Evolutionary conservation across 1,140 invertebrate genomes (phyloP), one percentile per base, ranked within the genome.

Genomic region (Drosophila rufa): DNA sequence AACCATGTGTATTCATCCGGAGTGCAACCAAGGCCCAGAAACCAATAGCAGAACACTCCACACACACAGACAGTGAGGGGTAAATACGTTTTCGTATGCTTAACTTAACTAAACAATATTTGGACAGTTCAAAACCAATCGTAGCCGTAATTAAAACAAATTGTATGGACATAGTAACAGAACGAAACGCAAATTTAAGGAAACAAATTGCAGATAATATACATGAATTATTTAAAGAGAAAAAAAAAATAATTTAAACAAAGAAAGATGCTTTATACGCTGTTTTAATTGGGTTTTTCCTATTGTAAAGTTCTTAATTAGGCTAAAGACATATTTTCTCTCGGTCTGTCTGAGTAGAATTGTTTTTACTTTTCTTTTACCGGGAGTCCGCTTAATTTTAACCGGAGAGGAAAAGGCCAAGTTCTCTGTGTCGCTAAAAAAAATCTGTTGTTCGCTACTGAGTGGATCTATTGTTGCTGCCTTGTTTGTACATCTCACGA

Each of bases 51-150:
- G 2, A 22, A 22, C 33, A 40, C 51, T 55, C 33, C 51, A 36
- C 19, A 19, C 33, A 36, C 33, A 36, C 33, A 36, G 1, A 11
- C 33, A 36, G 3, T 36, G 9, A 36, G 8, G 7, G 33, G 46
- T 51, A 5, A 43, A 14, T 30, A 42, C n/a, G 27, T 47, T 58
- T 51, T 69, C n/a, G 36, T 25, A 51, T 33, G 53, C 27, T 69
- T 71, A 46, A 75, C 48, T 75, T n/a, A 58, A 50, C 51, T 14
- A 17, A 55, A 60, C 38, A 27, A 33, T 50, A 51, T 47, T 55
- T 43, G 30, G 40, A 51, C 36, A 36, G 6, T 53, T 59, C 33
- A 71, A 80, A 79, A 69, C 55, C 67, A 79, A 70, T 48, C 59
- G 62, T 79, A 64, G 75, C 48, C 40, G n/a, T 53, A 64, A 60